Evolutionary conservation across 2,113 vertebrate species (phyloP).

Genomic region (Danio rerio): DNA sequence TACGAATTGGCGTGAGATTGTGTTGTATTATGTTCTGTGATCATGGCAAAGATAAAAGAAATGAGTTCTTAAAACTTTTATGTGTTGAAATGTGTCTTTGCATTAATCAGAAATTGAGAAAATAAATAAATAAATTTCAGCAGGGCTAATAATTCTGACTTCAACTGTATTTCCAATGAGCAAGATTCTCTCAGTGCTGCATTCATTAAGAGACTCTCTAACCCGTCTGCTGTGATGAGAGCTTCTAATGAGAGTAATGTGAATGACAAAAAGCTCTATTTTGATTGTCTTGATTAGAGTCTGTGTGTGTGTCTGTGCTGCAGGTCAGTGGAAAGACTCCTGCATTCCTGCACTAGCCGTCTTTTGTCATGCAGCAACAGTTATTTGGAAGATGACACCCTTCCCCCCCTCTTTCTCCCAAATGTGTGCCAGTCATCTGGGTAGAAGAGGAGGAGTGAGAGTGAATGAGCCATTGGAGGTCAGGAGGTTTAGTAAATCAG

Average conservation of each 20-base stretch:
- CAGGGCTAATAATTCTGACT: too few species aligned
- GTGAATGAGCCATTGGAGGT: background rate
- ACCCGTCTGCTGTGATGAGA: conserved; percentile 17
- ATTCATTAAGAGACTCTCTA: conserved; percentile 33
- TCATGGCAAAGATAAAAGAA: too few species aligned
- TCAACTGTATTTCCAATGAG: too few species aligned
- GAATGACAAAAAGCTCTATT: conserved; percentile 43
- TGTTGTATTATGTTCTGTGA: too few species aligned
- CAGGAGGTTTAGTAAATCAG: conserved; percentile 18
- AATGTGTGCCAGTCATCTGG: conserved; percentile 10
- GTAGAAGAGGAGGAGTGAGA: background rate
- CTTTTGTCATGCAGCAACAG: conserved; percentile 53
- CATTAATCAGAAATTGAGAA: too few species aligned
- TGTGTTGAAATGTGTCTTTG: too few species aligned
- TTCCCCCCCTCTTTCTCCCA: background rate
- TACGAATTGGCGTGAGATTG: too few species aligned
- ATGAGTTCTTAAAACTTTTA: too few species aligned
- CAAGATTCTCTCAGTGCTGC: background rate
- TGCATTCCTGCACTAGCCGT: conserved; percentile 39
- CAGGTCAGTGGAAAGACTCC: conserved; percentile 4
- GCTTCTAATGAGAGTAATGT: conserved; percentile 40
- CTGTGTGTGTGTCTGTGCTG: background rate
- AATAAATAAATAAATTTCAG: too few species aligned
- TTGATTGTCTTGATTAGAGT: conserved; percentile 28
- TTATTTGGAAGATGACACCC: conserved; percentile 43